Evolutionary conservation across 2,888 invertebrate genomes (phyloP), one percentile per base, ranked within the genome.

Genomic region (Strigamia crassipes): DNA sequence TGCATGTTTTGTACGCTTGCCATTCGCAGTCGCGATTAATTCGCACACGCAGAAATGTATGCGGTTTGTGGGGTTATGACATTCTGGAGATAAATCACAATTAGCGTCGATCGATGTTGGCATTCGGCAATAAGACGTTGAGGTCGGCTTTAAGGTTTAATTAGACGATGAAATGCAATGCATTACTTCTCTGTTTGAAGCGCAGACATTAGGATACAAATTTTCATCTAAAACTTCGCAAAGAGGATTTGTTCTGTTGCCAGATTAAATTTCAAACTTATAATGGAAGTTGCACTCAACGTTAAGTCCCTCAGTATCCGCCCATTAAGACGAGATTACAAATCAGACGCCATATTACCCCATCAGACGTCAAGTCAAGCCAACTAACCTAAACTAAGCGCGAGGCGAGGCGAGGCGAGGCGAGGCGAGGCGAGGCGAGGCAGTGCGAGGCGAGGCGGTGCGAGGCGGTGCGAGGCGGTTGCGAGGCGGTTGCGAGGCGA

Each of bases 261-360:
- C 66, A 66, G 66, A 66, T 66, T 66, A 66, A 66, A 66, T 66
- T 66, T 66, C 66, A 66, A 66, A 66, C 66, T 66, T 66, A 27
- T 66, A 66, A 66, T 66, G 66, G 66, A 66, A 66, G 66, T 66
- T 66, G 66, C 66, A 66, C 66, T 66, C 66, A 66, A 66, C 66
- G 66, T 66, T 66, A 66, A 66, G 66, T 27, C 66, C 66, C 15
- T 23, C 66, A 51, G 66, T 66, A 66, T 66, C 66, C 66, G 66
- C 66, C 66, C 66, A 66, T 66, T 66, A 66, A 66, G 66, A 66
- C 66, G 23, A 66, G 66, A 66, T 66, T 66, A 66, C 66, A 66
- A 66, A 66, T 66, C 66, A 66, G 23, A 66, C 61, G 61, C 61
- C 61, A 61, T 61, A 61, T 61, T 61, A 61, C n/a, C 42, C 61